Conservation (phyloP, 2,888 invertebrate genomes). For the Coenonympha glycerion region DNA sequence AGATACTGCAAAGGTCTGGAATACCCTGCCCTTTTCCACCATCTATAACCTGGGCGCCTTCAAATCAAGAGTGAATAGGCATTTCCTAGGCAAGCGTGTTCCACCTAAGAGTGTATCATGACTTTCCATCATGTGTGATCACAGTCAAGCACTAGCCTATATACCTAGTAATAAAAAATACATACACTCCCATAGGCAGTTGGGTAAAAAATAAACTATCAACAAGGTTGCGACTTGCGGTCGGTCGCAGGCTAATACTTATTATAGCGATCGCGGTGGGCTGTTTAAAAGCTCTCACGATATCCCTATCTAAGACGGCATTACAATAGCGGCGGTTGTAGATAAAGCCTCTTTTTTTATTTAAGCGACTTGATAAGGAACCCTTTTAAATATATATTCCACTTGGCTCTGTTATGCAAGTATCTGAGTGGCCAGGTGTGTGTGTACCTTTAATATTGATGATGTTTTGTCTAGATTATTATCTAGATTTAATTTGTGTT, state of each 20-base stretch:
- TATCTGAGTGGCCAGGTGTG: not conserved
- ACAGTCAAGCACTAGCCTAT: too few relatives aligned
- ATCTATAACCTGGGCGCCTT: too few relatives aligned
- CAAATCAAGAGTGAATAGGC: too few relatives aligned
- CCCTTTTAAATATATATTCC: conserved; percentile 32
- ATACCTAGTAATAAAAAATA: not conserved
- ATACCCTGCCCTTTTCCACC: too few relatives aligned
- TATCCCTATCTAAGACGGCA: conserved; percentile 53
- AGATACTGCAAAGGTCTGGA: too few relatives aligned
- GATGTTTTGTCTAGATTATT: not conserved
- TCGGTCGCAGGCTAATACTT: not conserved
- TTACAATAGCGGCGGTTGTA: conserved; percentile 57
- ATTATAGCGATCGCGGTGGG: conserved; percentile 18
- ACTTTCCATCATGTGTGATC: too few relatives aligned
- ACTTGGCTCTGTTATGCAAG: not conserved
- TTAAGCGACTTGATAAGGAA: conserved; percentile 32
- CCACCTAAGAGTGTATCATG: too few relatives aligned
- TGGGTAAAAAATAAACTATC: not conserved
- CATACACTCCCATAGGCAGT: not conserved
- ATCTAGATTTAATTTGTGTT: too few relatives aligned
- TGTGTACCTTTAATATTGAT: too few relatives aligned
- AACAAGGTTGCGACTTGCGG: not conserved
- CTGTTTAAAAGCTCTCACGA: conserved; percentile 25
- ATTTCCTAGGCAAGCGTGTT: too few relatives aligned
- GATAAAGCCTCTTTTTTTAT: conserved; percentile 51